Base-by-base conservation (phyloP, 1,140 invertebrate genomes). In the Drosophila truncata region DNA sequence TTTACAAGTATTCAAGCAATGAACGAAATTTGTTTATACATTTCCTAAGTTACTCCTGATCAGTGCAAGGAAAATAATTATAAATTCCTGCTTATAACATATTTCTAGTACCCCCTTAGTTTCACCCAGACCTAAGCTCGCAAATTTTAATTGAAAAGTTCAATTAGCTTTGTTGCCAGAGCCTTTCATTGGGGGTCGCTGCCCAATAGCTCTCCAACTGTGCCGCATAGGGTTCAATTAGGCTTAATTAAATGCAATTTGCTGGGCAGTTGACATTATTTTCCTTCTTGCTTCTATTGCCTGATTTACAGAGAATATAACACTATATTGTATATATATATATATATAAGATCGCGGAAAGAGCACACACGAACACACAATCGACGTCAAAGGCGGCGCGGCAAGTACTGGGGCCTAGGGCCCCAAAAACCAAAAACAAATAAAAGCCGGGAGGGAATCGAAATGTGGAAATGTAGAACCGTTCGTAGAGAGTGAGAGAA, bases 161-260 rank as follows among this genome's bases (percentile, higher is more conserved):
- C 85, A 87, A 87, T 80, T 84, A 55, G 55, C 20, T 52, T 54
- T 35, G 16, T 41, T 11, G 65, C 72, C 76, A 69, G 60, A 66
- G 63, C 54, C 42, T 44, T 29, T 52, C 25, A 27, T 33, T 65
- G 55, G 39, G 35, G 67, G 25, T 39, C 59, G 25, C 50, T 13
- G 13, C 16, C 3, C 60, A 86, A 41, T 64, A 27, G n/a, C 83
- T 76, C 37, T 54, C 41, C 52, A 87, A 86, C 83, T 87, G 83
- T 77, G 46, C 54, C 59, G 78, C 55, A 54, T 25, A 52, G 73
- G 67, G 64, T 78, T 84, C 81, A 87, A 87, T 87, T 90, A 84
- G 46, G 65, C 69, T 90, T 87, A 87, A 87, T 87, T 90, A 87
- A 87, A 63, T 81, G 73, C 72, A 87, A 84, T 84, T 87, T 83